A percentile compares a stretch with the other conserved stretches of the same genome.
These are phyloP conservation scores for Blastobasis lacticolella DNA, from an alignment of 2,888 invertebrate species.

Conservation along the genomic window DNA sequence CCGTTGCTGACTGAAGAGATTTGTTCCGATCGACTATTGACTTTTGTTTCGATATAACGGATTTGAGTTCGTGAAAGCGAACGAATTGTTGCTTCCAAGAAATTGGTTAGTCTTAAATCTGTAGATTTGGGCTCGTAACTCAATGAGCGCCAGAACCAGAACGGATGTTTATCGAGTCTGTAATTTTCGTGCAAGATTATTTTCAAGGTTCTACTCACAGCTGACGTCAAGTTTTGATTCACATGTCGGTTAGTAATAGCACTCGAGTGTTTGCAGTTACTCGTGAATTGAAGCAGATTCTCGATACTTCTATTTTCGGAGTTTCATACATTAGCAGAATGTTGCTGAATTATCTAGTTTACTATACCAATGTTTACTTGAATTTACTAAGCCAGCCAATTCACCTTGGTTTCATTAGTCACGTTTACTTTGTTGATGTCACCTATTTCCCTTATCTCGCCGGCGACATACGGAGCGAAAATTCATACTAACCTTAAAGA, in stretches of 20 bases:
- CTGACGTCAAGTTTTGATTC: conserved; percentile 22
- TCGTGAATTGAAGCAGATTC: no score
- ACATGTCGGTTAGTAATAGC: conserved; percentile 8
- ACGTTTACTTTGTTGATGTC: conserved; percentile 9
- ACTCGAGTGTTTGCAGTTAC: not conserved
- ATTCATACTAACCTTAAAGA: conserved; percentile 35
- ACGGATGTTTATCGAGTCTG: no score
- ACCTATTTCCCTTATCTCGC: conserved; percentile 17
- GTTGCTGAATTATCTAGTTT: not conserved
- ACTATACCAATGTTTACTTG: not conserved
- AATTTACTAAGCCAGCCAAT: not conserved
- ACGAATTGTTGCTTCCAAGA: conserved; percentile 2
- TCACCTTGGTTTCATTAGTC: conserved; percentile 24
- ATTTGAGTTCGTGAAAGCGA: conserved; percentile 5
- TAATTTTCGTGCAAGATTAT: no score
- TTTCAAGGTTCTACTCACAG: conserved; percentile 14
- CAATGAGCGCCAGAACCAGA: no score
- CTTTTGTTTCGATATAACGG: not conserved
- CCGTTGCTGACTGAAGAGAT: not conserved
- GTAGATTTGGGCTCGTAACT: no score
- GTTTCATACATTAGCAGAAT: not conserved
- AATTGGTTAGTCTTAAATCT: no score
- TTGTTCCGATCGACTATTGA: not conserved
- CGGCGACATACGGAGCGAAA: conserved; percentile 10
- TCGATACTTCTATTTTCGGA: no score